Conservation (phyloP, 2,888 invertebrate species). For the Leucophora obtusa region DNA sequence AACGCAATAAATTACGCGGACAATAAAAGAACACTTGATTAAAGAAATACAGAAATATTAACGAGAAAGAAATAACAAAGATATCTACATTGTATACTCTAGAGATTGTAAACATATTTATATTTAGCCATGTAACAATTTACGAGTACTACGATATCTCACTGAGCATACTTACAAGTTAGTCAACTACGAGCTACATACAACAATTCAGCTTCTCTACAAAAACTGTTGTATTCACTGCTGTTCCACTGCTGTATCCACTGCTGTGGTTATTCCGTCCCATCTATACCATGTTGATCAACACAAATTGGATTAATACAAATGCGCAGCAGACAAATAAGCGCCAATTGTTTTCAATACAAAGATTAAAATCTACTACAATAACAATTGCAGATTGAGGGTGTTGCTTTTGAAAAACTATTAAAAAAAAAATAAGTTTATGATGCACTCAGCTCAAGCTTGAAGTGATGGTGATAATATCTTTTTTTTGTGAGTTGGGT, state of each 20-base stretch:
- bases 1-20: neutral
- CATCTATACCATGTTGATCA: slow-evolving; percentile 2
- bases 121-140: neutral
- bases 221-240: slow-evolving; percentile 33
- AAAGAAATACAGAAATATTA: neutral
- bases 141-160: neutral
- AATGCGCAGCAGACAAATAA: slow-evolving; percentile 62
- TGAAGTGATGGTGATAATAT: slow-evolving; percentile 18
- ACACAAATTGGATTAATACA: slow-evolving; percentile 57
- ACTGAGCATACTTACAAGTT: neutral
- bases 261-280: slow-evolving; percentile 25
- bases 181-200: neutral
- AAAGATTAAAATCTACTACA: neutral
- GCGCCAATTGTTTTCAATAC: slow-evolving; percentile 50
- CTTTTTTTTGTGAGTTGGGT: slow-evolving; percentile 15
- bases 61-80: neutral
- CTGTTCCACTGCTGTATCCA: slow-evolving; percentile 37
- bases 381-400: slow-evolving; percentile 30
- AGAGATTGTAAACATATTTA: neutral
- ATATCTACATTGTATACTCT: too few relatives aligned
- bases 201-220: slow-evolving; percentile 4
- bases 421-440: slow-evolving; percentile 24
- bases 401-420: slow-evolving; percentile 24
- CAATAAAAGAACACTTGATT: slow-evolving; percentile 10
- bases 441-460: slow-evolving; percentile 46